Base-by-base conservation (phyloP, 2,888 invertebrate genomes). In the Bellardia pandia region DNA sequence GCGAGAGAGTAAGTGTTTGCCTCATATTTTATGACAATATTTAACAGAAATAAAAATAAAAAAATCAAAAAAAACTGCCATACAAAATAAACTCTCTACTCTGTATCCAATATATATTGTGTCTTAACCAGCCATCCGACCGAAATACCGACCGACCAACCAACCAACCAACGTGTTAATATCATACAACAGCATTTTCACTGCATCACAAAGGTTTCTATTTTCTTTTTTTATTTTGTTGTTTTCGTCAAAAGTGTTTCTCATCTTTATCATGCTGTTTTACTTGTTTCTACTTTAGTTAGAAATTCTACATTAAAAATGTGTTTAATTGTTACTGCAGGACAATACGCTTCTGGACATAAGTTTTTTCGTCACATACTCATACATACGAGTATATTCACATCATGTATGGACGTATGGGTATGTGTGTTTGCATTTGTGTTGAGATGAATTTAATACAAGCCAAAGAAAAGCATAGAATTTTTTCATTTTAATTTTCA, bases 301-400 rank as follows among this genome's bases (percentile, higher is more conserved):
- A 72, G 78, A 86, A 69, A 66, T 75, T 48, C 74, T 62, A 62
- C 60, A 77, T 48, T 71, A 64, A 86, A 88, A 89, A 80, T 90
- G 88, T 89, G 90, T 89, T 90, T 89, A 90, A 90, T 90, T 90
- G 89, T 89, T 86, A 89, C 89, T 89, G 89, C 89, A 89, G 89
- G 89, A 89, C 88, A 88, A 79, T 87, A 86, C 74, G 64, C 69
- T 85, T 83, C 89, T 88, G 88, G 85, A 62, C 86, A 86, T n/a
- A 79, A 76, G 72, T 82, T 66, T 82, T 62, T 60, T 45, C 33
- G 42, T 71, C n/a, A n/a, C n/a, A n/a, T n/a, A n/a, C n/a, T 23
- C 23, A 23, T 23, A 23, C 23, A 23, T 23, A 1, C 23, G 23
- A 23, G 23, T 78, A 76, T 23, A 84, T 33, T 6, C 5, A 40